Evolutionary conservation across 1,140 invertebrate species (phyloP), one percentile per base, ranked within the genome.

Genomic region (Ceratoteleas bidentatus): DNA sequence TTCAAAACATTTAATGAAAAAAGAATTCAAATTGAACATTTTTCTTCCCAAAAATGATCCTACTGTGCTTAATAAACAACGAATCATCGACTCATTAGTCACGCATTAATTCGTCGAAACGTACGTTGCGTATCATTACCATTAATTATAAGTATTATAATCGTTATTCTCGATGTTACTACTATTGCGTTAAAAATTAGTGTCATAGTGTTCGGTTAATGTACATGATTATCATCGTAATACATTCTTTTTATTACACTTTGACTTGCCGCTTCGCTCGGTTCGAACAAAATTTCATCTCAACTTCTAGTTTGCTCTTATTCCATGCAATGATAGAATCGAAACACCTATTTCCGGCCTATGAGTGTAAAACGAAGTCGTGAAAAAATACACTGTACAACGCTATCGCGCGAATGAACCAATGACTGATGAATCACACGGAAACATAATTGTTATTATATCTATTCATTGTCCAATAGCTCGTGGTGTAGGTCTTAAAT

Each of bases 151-250:
- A 81, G 69, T 70, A 81, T 75, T 74, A 80, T 9, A 40, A 24
- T 14, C 57, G 64, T 50, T 72, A 80, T 43, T 43, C 43, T 80
- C 36, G 32, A 53, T 66, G 64, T 69, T 73, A 77, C 65, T 81
- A 81, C 58, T 74, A 77, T 82, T 82, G 80, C 68, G 57, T 72
- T 69, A 69, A 77, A 75, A 75, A 75, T 75, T 61, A 80, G 36
- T 62, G 16, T 66, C 56, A 75, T 36, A 45, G 16, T 65, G 53
- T 56, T 69, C 43, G 14, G 13, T 64, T 57, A 57, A 64, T 70
- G 38, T 77, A 77, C 60, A 61, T 69, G 50, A 69, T 32, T 43
- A 66, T 65, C 40, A 8, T 72, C 13, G 36, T 54, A 50, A 70
- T 24, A 24, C 24, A 24, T 24, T 24, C 24, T 24, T 24, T 24